These are phyloP conservation scores for Drosophila peninsularis DNA, from an alignment of 2,888 invertebrate species.

Conservation along the genomic window DNA sequence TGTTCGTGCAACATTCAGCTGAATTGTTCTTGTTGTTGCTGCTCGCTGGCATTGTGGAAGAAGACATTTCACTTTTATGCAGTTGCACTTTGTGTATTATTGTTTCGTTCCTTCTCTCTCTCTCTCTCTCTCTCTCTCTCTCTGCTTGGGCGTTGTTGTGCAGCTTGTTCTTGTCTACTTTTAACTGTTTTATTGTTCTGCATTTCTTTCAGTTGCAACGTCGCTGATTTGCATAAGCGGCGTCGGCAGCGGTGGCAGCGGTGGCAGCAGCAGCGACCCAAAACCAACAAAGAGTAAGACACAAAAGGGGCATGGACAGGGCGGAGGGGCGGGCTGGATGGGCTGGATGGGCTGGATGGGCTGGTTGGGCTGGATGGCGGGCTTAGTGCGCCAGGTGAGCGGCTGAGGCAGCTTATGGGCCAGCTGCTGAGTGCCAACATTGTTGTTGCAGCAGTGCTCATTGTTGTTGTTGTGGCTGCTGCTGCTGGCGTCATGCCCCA, in stretches of 20 bases:
- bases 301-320: constrained; percentile 13
- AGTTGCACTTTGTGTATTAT: constrained; percentile 81
- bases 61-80: constrained; percentile 81
- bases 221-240: constrained; percentile 82
- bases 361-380: constrained; percentile 7
- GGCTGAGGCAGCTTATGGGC: constrained; percentile 48
- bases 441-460: constrained; percentile 43
- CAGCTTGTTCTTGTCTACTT: constrained; percentile 80
- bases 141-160: constrained; percentile 38
- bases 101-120: constrained; percentile 49
- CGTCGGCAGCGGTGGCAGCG: constrained; percentile 63
- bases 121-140: constrained; percentile 3
- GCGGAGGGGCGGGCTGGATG: constrained; percentile 8
- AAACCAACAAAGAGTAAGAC: constrained; percentile 65
- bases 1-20: constrained; percentile 52
- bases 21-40: constrained; percentile 53
- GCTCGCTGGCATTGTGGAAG: constrained; percentile 74
- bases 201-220: constrained; percentile 57
- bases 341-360: constrained; percentile 5
- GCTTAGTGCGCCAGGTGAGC: constrained; percentile 49
- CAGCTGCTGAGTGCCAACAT: constrained; percentile 73
- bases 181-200: constrained; percentile 77
- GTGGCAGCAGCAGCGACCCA: constrained; percentile 60
- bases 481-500: constrained; percentile 58
- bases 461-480: constrained; percentile 20